Percentiles rank a stretch among this genome's conserved stretches.
Evolutionary conservation across 2,797 vertebrate genomes (phyloP).

Genomic region (Phoxinus dragarum): DNA sequence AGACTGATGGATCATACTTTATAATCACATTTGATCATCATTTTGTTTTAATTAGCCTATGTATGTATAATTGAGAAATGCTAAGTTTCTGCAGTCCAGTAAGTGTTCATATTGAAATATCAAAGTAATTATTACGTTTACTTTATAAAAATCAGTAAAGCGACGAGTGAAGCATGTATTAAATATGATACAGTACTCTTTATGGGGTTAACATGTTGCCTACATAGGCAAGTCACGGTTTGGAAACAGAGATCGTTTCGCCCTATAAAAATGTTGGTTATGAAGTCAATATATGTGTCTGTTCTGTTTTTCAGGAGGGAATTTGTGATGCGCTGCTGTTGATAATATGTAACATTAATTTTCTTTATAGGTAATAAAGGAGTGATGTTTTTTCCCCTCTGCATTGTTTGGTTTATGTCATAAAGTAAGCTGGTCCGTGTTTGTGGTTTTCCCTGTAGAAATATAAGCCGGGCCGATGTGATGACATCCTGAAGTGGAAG

Average conservation of each 20-base stretch:
- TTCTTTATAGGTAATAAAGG: neutral
- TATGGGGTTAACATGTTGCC: neutral
- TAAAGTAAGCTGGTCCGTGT: conserved; percentile 20
- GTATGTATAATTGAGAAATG: neutral
- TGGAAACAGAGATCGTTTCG: neutral
- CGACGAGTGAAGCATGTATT: too few relatives aligned
- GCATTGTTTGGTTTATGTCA: neutral
- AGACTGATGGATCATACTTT: too few relatives aligned
- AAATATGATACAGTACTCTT: neutral
- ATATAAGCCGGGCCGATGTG: conserved; percentile 94
- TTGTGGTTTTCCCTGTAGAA: conserved; percentile 78
- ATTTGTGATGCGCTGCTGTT: neutral
- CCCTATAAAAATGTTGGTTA: neutral
- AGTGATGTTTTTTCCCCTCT: neutral
- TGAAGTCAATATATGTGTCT: neutral
- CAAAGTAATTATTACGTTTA: neutral
- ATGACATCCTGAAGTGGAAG: conserved; percentile 99
- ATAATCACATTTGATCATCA: neutral
- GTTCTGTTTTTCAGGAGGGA: neutral
- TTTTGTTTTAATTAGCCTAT: neutral
- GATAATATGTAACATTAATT: neutral
- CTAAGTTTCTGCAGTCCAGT: neutral
- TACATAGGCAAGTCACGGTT: neutral
- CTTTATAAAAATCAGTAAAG: neutral
- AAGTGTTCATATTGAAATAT: neutral